phyloP scores from a whole-genome alignment of 2,113 vertebrate genomes.

The Pteruthius melanotis region DNA sequence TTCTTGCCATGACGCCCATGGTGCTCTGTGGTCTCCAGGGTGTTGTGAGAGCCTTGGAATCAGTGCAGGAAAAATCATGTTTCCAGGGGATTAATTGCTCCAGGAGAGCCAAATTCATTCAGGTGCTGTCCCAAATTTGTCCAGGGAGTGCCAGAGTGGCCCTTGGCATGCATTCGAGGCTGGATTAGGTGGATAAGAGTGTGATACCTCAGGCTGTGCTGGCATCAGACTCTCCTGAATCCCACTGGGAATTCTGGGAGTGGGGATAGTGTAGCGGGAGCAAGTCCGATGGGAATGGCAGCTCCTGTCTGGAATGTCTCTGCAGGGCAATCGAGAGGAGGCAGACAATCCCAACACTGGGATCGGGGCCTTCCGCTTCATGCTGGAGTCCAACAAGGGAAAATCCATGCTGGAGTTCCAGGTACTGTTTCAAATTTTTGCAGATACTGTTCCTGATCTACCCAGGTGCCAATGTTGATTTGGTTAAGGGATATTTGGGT shows the following conservation, averaged over 20 bases:
- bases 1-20: neutral
- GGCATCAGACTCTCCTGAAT: neutral
- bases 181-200: neutral
- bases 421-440: slow-evolving; percentile 65
- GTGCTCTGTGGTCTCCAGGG: neutral
- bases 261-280: neutral
- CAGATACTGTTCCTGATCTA: neutral
- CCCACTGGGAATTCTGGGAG: neutral
- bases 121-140: neutral
- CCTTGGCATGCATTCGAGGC: accelerated
- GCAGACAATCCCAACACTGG: slow-evolving; percentile 95
- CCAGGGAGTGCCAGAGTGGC: neutral
- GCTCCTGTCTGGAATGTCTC: neutral
- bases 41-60: neutral
- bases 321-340: slow-evolving; percentile 91
- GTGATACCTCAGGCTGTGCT: neutral
- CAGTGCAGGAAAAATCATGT: neutral
- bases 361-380: slow-evolving; percentile 97
- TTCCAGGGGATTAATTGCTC: neutral
- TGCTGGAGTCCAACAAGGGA: slow-evolving; percentile 97
- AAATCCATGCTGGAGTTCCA: slow-evolving; percentile 99
- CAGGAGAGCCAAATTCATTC: neutral
- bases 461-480: neutral
- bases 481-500: too few relatives aligned
- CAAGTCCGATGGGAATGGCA: accelerated